Conservation (phyloP, 2,888 invertebrate species). For the Bembecia ichneumoniformis region DNA sequence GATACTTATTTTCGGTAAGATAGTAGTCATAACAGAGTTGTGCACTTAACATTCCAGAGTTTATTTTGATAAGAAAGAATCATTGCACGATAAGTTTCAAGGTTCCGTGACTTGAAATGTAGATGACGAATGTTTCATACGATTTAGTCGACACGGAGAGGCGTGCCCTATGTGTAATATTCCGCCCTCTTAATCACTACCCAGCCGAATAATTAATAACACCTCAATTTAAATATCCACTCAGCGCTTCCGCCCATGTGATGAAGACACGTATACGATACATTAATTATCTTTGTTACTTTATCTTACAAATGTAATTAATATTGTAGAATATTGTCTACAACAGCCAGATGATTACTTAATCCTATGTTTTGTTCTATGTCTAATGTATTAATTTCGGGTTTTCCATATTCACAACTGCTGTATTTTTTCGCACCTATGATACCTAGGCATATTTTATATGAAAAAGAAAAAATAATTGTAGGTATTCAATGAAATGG, state of each 20-base stretch:
- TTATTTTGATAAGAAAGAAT: constrained; percentile 27
- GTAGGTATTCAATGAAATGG: too few relatives aligned
- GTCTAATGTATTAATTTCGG: too few relatives aligned
- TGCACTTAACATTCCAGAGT: constrained; percentile 9
- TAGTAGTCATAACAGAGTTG: constrained; percentile 3
- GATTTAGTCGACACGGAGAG: constrained; percentile 38
- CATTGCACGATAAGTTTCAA: constrained; percentile 35
- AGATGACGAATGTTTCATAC: constrained; percentile 20
- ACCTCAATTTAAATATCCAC: constrained; percentile 65
- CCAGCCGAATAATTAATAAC: constrained; percentile 61
- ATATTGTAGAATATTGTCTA: not conserved
- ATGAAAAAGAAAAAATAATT: too few relatives aligned
- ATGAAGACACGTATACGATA: constrained; percentile 22
- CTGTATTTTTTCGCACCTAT: too few relatives aligned
- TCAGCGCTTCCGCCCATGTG: constrained; percentile 48
- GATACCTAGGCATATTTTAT: too few relatives aligned
- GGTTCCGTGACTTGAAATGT: constrained; percentile 14
- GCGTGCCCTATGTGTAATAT: constrained; percentile 48
- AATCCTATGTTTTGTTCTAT: too few relatives aligned
- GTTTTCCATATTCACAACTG: too few relatives aligned
- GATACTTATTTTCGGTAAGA: not conserved
- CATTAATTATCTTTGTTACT: not conserved
- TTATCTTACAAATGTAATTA: not conserved
- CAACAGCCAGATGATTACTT: not conserved
- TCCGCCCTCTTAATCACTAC: constrained; percentile 62